phyloP scores from a whole-genome alignment of 2,113 vertebrate genomes.

The Hyperoodon ampullatus region DNA sequence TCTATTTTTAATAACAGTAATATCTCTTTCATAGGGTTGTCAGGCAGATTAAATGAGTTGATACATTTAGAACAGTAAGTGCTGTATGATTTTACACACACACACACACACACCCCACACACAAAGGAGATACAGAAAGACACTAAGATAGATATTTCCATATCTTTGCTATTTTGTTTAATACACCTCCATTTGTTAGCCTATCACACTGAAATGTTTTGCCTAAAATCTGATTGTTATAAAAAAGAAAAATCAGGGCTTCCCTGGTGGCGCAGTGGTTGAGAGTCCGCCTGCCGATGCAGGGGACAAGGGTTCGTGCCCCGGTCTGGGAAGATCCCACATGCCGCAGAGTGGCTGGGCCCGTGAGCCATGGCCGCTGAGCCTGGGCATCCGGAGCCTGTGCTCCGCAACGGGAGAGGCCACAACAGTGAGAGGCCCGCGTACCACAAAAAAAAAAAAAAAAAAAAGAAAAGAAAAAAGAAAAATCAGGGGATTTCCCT shows the following conservation, averaged over 20 bases:
- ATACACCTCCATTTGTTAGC: not conserved
- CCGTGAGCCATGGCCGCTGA: too few species aligned
- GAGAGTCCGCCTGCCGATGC: too few species aligned
- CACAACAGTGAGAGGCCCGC: too few species aligned
- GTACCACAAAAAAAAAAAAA: not conserved
- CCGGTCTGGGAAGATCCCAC: too few species aligned
- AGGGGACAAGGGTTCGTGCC: too few species aligned
- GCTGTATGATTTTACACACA: not conserved
- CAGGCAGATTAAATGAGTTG: not conserved
- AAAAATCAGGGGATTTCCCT: not conserved
- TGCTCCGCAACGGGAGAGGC: too few species aligned
- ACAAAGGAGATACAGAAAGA: not conserved
- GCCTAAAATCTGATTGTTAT: slow-evolving; percentile 17
- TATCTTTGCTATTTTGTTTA: not conserved
- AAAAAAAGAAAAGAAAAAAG: not conserved
- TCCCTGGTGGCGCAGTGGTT: too few species aligned
- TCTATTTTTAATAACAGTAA: not conserved
- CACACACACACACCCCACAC: too few species aligned
- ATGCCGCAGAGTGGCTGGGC: too few species aligned
- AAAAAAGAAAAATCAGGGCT: not conserved
- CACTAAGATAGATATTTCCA: not conserved
- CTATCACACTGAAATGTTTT: not conserved
- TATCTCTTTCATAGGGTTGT: not conserved
- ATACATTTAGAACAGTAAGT: not conserved
- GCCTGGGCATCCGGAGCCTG: too few species aligned